A percentile compares a stretch with the other conserved stretches of the same genome.
phyloP scores from a whole-genome alignment of 1,140 invertebrate species.

The Drosophila takahashii region DNA sequence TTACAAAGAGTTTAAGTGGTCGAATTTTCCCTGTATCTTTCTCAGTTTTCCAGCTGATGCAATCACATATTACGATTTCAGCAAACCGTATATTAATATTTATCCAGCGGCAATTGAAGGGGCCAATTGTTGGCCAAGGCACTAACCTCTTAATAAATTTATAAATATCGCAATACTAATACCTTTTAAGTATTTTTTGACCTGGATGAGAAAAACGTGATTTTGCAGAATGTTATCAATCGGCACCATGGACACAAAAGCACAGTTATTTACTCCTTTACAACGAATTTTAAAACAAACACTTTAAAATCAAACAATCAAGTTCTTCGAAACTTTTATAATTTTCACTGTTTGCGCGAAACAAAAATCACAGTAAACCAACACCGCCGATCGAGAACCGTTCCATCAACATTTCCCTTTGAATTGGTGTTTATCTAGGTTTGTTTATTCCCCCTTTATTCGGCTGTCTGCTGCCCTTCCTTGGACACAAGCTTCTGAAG shows the following conservation, averaged over 20 bases:
- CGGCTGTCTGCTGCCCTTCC: neutral
- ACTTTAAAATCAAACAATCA: slow-evolving; percentile 17
- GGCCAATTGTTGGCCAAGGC: slow-evolving; percentile 21
- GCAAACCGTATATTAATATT: slow-evolving; percentile 6
- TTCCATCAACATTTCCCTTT: slow-evolving; percentile 11
- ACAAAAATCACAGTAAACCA: slow-evolving; percentile 1
- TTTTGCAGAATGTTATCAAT: slow-evolving; percentile 33
- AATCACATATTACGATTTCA: slow-evolving; percentile 41
- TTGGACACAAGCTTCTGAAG: slow-evolving; percentile 18
- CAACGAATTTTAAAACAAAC: slow-evolving; percentile 6
- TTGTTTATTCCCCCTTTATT: neutral
- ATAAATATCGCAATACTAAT: neutral
- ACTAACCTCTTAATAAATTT: slow-evolving; percentile 17
- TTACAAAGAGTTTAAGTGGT: neutral
- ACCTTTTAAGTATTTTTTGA: slow-evolving; percentile 45
- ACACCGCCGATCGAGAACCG: slow-evolving; percentile 21
- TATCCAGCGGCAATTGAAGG: slow-evolving; percentile 29
- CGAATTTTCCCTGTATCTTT: neutral
- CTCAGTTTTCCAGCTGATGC: slow-evolving; percentile 45
- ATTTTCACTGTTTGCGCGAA: neutral
- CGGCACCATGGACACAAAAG: slow-evolving; percentile 44
- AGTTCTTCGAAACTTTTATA: neutral
- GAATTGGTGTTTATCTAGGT: slow-evolving; percentile 8
- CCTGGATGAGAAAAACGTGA: slow-evolving; percentile 16
- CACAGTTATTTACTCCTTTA: neutral